Evolutionary conservation across 35 echinoderm and acorn worm species (phyloP).

Genomic region (Hemicentrotus pulcherrimus): DNA sequence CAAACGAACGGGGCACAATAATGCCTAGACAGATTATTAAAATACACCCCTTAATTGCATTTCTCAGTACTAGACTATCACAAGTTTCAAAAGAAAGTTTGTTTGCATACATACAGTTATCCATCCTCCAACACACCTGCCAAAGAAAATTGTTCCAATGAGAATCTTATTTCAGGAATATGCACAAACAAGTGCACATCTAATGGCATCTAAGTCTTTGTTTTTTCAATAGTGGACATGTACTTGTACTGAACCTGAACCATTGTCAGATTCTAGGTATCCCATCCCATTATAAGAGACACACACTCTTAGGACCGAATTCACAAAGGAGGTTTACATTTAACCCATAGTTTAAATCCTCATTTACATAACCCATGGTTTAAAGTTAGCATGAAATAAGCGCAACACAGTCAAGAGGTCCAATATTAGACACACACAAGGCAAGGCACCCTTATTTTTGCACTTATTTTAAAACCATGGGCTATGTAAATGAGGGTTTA

Average conservation of each 20-base stretch:
- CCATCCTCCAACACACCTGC: background rate
- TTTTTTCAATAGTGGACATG: background rate
- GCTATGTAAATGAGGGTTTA: too few species aligned
- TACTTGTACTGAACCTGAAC: background rate
- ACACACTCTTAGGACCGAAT: background rate
- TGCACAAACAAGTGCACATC: background rate
- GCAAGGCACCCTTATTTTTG: too few species aligned
- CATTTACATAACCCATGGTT: too few species aligned
- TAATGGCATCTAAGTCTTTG: background rate
- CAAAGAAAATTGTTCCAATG: background rate
- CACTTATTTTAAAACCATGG: too few species aligned
- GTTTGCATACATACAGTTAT: background rate
- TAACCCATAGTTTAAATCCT: too few species aligned
- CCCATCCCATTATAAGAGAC: background rate
- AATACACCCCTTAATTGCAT: conserved; percentile 12
- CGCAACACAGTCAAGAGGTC: too few species aligned
- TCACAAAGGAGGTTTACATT: too few species aligned
- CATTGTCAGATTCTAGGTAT: background rate
- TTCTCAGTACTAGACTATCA: conserved; percentile 18
- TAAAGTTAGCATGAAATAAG: too few species aligned
- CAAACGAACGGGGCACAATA: background rate
- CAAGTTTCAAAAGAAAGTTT: conserved; percentile 19
- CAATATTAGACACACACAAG: too few species aligned
- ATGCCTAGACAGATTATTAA: background rate
- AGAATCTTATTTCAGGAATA: background rate